Percentiles rank a stretch among this genome's conserved stretches.
Evolutionary conservation across 2,797 vertebrate genomes (phyloP).

Genomic region (Enteromius thamalakanensis): DNA sequence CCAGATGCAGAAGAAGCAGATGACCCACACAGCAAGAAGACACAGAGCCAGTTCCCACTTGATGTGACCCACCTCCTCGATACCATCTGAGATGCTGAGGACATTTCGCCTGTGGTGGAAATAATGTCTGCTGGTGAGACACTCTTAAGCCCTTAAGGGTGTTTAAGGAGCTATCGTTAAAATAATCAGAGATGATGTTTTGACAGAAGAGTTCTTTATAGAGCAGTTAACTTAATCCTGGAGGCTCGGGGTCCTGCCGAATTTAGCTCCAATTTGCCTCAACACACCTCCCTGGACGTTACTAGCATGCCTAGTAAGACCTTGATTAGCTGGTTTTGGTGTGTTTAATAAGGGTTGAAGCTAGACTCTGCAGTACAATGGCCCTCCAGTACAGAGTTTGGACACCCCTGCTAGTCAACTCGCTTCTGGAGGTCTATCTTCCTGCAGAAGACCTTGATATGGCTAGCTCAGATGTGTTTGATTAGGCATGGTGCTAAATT

Average conservation of each 20-base stretch:
- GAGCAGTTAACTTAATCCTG: not conserved
- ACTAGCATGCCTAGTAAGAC: not conserved
- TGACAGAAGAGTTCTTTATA: not conserved
- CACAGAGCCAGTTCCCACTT: slow-evolving; percentile 98
- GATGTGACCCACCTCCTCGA: slow-evolving; percentile 85
- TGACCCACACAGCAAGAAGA: slow-evolving; percentile 92
- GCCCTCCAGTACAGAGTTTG: not conserved
- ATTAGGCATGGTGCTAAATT: not conserved
- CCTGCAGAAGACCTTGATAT: not conserved
- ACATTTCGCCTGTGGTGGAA: slow-evolving; percentile 85
- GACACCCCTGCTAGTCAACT: not conserved
- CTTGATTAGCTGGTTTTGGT: not conserved
- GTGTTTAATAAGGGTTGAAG: not conserved
- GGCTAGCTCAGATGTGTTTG: not conserved
- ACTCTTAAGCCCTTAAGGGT: slow-evolving; percentile 5
- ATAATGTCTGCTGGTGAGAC: slow-evolving; percentile 11
- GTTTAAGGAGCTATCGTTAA: not conserved
- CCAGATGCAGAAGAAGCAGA: slow-evolving; percentile 99
- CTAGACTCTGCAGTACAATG: not conserved
- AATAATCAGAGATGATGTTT: not conserved
- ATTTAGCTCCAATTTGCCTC: not conserved
- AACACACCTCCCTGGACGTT: not conserved
- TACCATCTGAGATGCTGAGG: slow-evolving; percentile 87
- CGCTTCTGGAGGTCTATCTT: not conserved
- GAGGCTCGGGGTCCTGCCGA: not conserved